Base-by-base conservation (phyloP, 2,113 vertebrate genomes). In the Eudorcas thomsonii region DNA sequence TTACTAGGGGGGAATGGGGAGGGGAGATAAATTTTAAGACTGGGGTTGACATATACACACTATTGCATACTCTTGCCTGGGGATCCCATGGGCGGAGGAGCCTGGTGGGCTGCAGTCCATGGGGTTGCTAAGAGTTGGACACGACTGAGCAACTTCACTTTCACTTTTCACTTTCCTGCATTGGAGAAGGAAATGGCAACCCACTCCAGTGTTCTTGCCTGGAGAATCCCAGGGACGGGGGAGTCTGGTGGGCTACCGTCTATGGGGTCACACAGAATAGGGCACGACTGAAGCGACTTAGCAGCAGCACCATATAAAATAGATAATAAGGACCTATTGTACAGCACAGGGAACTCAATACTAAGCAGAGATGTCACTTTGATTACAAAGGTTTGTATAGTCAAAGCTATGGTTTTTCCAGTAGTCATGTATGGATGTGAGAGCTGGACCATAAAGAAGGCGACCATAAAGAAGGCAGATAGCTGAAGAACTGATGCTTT, bases 221-320 rank as follows among this genome's bases (percentile, higher is more conserved):
- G 59, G 59, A 60, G 26, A 30, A 30, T 60, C 59, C 59, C 59
- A 60, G 26, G 59, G 59, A 60, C 2, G 0, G 60, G 6, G 60
- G 6, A 1, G 2, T 13, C 60, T 15, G 60, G 6, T 30, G 60
- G 5, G 60, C 60, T 7, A 14, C 6, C 0, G 1, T 30, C 13
- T 14, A 30, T 1, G 13, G 60, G 28, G 28, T 62, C 6, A 0
- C 28, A 62, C 13, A 62, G 60, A 62, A 13, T 30, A 1, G 6
- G 60, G 15, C 60, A 62, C 0, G 6, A 62, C 60, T 62, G 60
- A 62, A 62, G 60, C 1, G 6, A 62, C 28, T 30, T 62, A 62
- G 60, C 60, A 30, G 59, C 26, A 59, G 59, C 60, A 62, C 28
- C 28, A 45, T 45, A 45, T 15, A 77, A 43, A 45, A 77, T 15